Evolutionary conservation across 37 sponge, comb jelly and placozoan genomes (phyloP).

Genomic region (Ianthella basta): DNA sequence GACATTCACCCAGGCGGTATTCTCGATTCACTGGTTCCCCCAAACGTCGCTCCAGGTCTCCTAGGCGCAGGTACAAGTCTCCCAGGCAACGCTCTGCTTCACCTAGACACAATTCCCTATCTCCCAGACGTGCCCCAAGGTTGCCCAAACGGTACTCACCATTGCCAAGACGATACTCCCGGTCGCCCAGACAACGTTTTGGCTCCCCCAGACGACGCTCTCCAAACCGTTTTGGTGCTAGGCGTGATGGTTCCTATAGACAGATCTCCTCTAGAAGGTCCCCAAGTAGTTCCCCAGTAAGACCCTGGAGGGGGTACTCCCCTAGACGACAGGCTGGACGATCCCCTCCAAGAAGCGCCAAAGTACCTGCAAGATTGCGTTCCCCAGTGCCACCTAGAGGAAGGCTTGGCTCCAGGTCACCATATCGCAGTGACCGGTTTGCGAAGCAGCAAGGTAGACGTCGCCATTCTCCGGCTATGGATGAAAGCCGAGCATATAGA

Average conservation of each 20-base stretch:
- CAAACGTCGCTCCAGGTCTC: slow-evolving; percentile 1
- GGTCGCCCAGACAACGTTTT: slow-evolving; percentile 13
- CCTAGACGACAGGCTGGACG: no score
- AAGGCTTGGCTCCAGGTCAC: neutral
- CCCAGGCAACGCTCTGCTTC: slow-evolving; percentile 5
- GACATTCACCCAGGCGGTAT: neutral
- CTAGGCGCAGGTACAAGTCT: slow-evolving; percentile 1
- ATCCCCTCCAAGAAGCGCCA: no score
- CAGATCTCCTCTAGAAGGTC: no score
- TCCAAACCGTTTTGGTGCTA: neutral
- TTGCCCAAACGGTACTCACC: neutral
- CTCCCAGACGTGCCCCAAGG: slow-evolving; percentile 19
- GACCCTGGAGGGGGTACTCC: no score
- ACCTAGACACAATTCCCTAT: neutral
- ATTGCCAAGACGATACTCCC: neutral
- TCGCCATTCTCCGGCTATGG: neutral
- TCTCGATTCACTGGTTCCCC: neutral
- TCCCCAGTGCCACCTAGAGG: no score
- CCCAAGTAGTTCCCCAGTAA: no score
- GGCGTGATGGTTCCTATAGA: neutral
- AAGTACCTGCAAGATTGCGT: no score
- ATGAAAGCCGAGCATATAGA: neutral
- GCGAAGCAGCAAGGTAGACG: neutral
- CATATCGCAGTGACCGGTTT: neutral
- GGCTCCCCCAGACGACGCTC: neutral